Conservation (phyloP, 2,113 vertebrate genomes). For the Tragelaphus scriptus region DNA sequence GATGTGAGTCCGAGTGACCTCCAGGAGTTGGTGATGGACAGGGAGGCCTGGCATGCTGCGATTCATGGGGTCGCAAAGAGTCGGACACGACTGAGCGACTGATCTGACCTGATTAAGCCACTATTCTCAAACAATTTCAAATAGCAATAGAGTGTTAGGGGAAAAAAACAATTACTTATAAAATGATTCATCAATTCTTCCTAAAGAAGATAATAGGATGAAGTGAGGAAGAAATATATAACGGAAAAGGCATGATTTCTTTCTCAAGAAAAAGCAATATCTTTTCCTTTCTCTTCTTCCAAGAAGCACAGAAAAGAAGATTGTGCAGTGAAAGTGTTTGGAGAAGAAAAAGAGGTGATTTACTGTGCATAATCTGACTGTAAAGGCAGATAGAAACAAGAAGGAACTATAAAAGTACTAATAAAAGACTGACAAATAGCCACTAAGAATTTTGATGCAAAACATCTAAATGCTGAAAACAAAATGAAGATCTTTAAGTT, state of each 20-base stretch:
- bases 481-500: background rate
- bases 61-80: no score
- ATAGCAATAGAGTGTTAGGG: background rate
- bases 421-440: background rate
- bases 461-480: background rate
- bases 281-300: background rate
- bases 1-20: no score
- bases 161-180: background rate
- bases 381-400: background rate
- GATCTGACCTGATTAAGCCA: background rate
- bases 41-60: no score
- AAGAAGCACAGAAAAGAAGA: background rate
- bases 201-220: background rate
- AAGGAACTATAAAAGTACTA: background rate
- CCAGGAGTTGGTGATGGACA: no score
- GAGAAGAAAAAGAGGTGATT: background rate
- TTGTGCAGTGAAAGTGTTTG: background rate
- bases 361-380: background rate
- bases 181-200: background rate
- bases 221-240: background rate
- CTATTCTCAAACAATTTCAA: background rate
- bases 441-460: background rate
- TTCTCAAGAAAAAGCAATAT: background rate
- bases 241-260: background rate
- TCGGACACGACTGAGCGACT: no score